Evolutionary conservation across 2,113 vertebrate genomes (phyloP).

Genomic region (Ranitomeya imitator): DNA sequence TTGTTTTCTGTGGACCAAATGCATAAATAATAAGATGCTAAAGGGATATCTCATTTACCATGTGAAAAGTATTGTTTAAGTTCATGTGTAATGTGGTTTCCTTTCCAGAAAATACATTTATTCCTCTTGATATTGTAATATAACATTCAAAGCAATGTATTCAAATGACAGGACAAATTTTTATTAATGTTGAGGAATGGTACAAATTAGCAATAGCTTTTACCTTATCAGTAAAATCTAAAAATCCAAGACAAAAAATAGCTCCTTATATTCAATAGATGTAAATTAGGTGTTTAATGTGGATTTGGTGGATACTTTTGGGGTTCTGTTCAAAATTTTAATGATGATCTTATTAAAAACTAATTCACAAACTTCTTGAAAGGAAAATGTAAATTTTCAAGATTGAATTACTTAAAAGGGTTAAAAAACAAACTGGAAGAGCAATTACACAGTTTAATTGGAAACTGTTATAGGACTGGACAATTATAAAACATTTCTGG

Average conservation of each 20-base stretch:
- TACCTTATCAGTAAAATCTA: background rate
- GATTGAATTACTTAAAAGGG: background rate
- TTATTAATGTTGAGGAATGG: background rate
- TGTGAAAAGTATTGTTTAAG: background rate
- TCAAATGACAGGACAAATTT: background rate
- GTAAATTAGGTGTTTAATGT: background rate
- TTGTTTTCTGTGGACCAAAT: background rate
- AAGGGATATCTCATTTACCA: background rate
- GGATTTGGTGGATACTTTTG: background rate
- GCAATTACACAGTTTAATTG: background rate
- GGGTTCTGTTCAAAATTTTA: background rate
- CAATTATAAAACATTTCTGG: background rate
- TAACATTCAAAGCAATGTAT: background rate
- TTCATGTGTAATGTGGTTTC: background rate
- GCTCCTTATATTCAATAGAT: background rate
- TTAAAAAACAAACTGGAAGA: background rate
- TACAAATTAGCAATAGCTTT: background rate
- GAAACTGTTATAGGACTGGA: background rate
- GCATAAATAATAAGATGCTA: background rate
- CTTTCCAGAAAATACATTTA: background rate
- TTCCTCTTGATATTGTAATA: conserved; percentile 15
- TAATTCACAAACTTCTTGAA: background rate
- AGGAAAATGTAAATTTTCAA: background rate
- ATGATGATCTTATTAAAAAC: background rate
- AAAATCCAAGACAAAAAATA: background rate